Evolutionary conservation across 2,888 invertebrate species (phyloP), one percentile per base, ranked within the genome.

Genomic region (Incurvaria masculella): DNA sequence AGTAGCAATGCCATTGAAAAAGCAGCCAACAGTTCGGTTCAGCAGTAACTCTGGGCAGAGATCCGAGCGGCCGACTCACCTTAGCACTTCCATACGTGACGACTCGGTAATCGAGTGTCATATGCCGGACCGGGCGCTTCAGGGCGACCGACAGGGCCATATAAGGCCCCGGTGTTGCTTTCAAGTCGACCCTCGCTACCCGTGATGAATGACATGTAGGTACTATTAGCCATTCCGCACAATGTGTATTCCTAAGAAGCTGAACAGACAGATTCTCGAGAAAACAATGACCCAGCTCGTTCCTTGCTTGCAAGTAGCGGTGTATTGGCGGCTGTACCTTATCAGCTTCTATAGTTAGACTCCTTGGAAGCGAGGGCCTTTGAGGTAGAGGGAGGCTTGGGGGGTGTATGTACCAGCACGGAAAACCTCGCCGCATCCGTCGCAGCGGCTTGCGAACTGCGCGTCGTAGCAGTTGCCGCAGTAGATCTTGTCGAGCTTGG

Each of bases 381-480:
- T n/a, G n/a, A n/a, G n/a, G n/a, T 42, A 50, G 44, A 48, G 46
- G 41, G 33, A 26, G 39, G 38, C 10, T 14, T 20, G 17, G 17
- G 14, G 17, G 38, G 39, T 40, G 23, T 19, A 85, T 90, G 85
- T 69, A 97, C 99, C 98, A 80, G 98, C 98, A 69, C 94, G 89
- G 87, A 99, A 99, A 69, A 98, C 96, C 78, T 98, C 95, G 58
- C 93, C 91, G 75, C 99, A 99, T 56, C 97, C 98, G 81, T 99
- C 99, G 81, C 99, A 99, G 61, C 97, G 87, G 63, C 97, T 96
- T 50, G 99, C 99, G 79, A 99, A 99, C 80, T 97, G 95, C 61
- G 97, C 91, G 72, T 99, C 99, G 71, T 99, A 99, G 80, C 99
- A 99, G 76, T 94, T 94, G 61, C 97, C 96, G 80, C 99, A 99